Evolutionary conservation across 2,113 vertebrate genomes (phyloP), one percentile per base, ranked within the genome.

Genomic region (Thryonomys swinderianus): DNA sequence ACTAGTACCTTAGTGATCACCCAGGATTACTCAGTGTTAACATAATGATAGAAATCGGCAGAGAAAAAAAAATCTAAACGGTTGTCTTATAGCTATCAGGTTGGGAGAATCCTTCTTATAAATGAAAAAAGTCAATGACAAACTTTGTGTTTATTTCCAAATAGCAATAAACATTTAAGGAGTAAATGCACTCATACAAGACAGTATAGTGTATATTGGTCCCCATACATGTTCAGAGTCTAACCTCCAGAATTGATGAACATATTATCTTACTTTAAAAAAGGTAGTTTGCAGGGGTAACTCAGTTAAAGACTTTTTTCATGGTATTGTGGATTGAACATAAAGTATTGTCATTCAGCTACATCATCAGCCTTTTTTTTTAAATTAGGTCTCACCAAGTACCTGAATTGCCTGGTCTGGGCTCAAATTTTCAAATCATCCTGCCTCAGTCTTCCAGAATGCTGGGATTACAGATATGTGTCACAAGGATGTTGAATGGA

Each of bases 31-130:
- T 67, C 27, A 51, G 16, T 67, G 34, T 95, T 48, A 94, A 20
- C 18, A 16, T 74, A 66, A 92, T 21, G 25, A 85, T 14, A 17
- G 1, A 86, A 91, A 34, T 2, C 91, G 4, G 20, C 48, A 89
- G 55, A 11, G 25, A 94, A 94, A 86, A 61, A 86, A 61, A 40
- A 87, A 84, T 81, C 45, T 82, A 76, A 91, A 30, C 23, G 85
- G 55, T 48, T 71, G 14, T 71, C 34, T 23, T 80, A n/a, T 76
- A 18, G 17, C 12, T 55, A 81, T 23, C 21, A n/a, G 32, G 64
- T 55, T 62, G 84, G 64, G 1, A 73, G 10, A 71, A 92, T 87
- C 20, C 7, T 6, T 90, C n/a, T 80, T 42, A 89, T 18, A 42
- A 89, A 91, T 59, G 16, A 76, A 42, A 78, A 79, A 85, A 94